Conservation (phyloP, 2,888 invertebrate species). For the Mythimna lalbum region DNA sequence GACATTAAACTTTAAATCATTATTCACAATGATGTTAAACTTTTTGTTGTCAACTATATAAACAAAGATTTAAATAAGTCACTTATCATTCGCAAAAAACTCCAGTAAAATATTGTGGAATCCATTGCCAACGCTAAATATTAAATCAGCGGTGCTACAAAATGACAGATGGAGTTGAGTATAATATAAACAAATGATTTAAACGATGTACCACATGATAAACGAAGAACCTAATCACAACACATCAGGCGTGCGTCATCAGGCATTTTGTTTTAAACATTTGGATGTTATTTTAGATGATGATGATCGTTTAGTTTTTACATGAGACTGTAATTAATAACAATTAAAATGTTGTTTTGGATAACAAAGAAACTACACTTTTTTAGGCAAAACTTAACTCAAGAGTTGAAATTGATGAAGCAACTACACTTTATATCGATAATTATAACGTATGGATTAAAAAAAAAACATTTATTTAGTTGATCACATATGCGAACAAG, state of each 20-base stretch:
- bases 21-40: conserved; percentile 5
- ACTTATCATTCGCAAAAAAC: conserved; percentile 10
- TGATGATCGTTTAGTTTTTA: background rate
- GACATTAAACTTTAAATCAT: background rate
- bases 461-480: background rate
- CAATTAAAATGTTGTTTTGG: too few relatives aligned
- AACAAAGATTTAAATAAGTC: conserved; percentile 24
- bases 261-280: conserved; percentile 10
- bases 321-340: too few relatives aligned
- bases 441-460: too few relatives aligned
- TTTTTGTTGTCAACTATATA: background rate
- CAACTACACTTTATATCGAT: background rate
- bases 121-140: conserved; percentile 26
- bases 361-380: background rate
- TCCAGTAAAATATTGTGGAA: conserved; percentile 1
- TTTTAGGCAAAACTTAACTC: background rate
- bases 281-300: background rate
- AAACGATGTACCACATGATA: conserved; percentile 34
- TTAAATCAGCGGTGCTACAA: conserved; percentile 15
- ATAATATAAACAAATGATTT: conserved; percentile 30
- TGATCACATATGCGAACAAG: conserved; percentile 23
- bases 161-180: conserved; percentile 37
- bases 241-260: conserved; percentile 12
- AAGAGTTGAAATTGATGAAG: background rate
- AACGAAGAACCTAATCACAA: conserved; percentile 7